These are phyloP conservation scores for Abramis brama DNA, from an alignment of 2,113 vertebrate species.

Conservation along the genomic window DNA sequence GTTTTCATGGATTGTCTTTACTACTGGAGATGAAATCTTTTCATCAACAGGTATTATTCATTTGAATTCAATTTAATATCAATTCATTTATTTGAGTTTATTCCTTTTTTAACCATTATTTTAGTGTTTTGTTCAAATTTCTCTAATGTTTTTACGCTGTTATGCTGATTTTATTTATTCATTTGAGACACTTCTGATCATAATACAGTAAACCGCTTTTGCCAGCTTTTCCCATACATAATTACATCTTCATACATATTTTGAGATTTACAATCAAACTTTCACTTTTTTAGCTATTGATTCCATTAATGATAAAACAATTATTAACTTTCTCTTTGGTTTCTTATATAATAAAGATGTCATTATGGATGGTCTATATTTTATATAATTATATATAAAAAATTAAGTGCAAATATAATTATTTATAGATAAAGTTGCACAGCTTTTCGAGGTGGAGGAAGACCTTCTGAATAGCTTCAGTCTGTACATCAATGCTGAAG, in stretches of 20 bases:
- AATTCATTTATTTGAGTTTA: no score
- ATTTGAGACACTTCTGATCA: not conserved
- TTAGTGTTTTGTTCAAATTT: not conserved
- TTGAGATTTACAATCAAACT: no score
- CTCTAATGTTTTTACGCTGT: not conserved
- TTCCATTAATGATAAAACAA: not conserved
- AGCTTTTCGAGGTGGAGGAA: conserved; percentile 23
- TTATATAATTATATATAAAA: not conserved
- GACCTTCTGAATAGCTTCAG: conserved; percentile 32
- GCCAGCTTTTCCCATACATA: no score
- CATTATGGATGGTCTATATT: not conserved
- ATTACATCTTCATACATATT: no score
- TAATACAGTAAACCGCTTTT: no score
- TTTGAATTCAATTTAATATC: not conserved
- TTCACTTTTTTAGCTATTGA: no score
- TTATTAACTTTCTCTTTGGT: not conserved
- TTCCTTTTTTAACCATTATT: not conserved
- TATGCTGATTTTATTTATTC: not conserved
- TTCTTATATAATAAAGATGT: not conserved
- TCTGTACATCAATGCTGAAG: conserved; percentile 34
- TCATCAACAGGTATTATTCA: conserved; percentile 48
- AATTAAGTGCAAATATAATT: not conserved
- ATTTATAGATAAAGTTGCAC: conserved; percentile 36
- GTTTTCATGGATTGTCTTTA: not conserved
- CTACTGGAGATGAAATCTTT: conserved; percentile 29